These are phyloP conservation scores for Malthinus flaveolus DNA, from an alignment of 2,888 invertebrate species.

Conservation along the genomic window DNA sequence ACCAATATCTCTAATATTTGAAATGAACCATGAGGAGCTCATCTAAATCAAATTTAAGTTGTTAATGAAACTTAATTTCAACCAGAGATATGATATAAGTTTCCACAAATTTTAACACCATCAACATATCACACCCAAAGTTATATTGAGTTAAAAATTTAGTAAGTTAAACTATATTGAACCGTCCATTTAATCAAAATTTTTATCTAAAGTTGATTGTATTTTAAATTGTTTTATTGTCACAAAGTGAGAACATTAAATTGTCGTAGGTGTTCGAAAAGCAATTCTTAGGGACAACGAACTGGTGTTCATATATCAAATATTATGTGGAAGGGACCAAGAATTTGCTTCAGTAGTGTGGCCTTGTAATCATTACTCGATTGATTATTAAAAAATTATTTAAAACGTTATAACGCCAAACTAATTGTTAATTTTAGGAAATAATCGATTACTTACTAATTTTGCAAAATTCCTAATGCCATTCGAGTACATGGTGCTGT, in stretches of 20 bases:
- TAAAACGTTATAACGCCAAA: neutral
- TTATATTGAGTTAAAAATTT: too few relatives aligned
- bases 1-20: too few relatives aligned
- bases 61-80: too few relatives aligned
- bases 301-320: slow-evolving; percentile 16
- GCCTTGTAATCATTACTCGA: slow-evolving; percentile 33
- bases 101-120: too few relatives aligned
- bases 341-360: slow-evolving; percentile 40
- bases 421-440: neutral
- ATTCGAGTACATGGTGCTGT: too few relatives aligned
- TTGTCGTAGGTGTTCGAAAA: slow-evolving; percentile 2
- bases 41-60: too few relatives aligned
- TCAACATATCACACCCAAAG: too few relatives aligned
- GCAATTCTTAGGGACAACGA: slow-evolving; percentile 24
- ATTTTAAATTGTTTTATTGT: slow-evolving; percentile 3
- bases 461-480: too few relatives aligned
- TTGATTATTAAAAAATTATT: neutral
- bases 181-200: slow-evolving; percentile 2
- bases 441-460: too few relatives aligned
- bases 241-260: too few relatives aligned
- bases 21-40: too few relatives aligned
- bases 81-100: too few relatives aligned
- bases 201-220: neutral
- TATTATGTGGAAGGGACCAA: slow-evolving; percentile 38
- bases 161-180: neutral